Conservation (phyloP, 2,888 invertebrate genomes). For the Sarcophaga rosellei region DNA sequence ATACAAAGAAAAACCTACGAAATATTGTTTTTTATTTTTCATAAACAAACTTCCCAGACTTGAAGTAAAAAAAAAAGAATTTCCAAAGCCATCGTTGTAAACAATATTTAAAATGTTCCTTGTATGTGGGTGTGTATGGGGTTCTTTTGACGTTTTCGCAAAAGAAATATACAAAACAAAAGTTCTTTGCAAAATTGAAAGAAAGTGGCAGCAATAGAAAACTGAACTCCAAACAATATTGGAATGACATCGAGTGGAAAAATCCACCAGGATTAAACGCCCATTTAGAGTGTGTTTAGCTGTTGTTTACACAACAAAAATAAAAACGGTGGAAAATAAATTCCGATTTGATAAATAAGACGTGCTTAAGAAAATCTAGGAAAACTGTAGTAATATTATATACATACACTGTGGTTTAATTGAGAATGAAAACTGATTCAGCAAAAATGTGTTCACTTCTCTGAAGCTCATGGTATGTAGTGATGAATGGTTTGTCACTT, state of each 20-base stretch:
- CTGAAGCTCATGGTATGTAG: no score
- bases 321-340: not conserved
- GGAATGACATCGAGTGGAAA: slow-evolving; percentile 58
- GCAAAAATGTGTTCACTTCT: no score
- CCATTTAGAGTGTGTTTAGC: slow-evolving; percentile 75
- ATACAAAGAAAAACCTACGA: slow-evolving; percentile 3
- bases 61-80: not conserved
- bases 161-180: slow-evolving; percentile 54
- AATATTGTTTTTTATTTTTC: slow-evolving; percentile 54
- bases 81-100: not conserved
- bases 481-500: no score
- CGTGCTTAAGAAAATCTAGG: slow-evolving; percentile 53
- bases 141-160: slow-evolving; percentile 72
- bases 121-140: slow-evolving; percentile 33
- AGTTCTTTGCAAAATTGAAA: slow-evolving; percentile 74
- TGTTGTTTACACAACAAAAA: slow-evolving; percentile 64
- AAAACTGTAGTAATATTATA: slow-evolving; percentile 65
- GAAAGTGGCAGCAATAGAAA: not conserved
- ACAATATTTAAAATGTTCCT: not conserved
- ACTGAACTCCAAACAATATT: slow-evolving; percentile 42
- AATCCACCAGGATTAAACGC: slow-evolving; percentile 74
- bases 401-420: not conserved
- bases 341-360: slow-evolving; percentile 29
- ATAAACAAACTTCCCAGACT: slow-evolving; percentile 35
- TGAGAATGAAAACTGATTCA: not conserved